These are phyloP conservation scores for Coptodon bakossiorum DNA, from an alignment of 2,113 vertebrate genomes.

Conservation along the genomic window DNA sequence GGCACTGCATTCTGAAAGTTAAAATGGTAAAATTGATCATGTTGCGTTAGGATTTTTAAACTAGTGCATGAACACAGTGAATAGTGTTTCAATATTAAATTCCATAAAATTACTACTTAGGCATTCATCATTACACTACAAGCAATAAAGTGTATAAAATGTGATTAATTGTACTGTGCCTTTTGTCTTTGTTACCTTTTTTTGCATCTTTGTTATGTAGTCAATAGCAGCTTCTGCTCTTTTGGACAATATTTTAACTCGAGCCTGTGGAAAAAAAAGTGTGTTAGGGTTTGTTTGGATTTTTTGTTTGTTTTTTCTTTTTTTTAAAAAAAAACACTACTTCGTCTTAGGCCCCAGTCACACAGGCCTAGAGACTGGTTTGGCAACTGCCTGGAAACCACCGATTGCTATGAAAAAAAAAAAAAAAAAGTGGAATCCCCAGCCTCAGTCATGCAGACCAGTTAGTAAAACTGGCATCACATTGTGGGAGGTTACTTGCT, in stretches of 20 bases:
- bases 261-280: conserved; percentile 18
- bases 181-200: conserved; percentile 29
- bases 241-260: conserved; percentile 29
- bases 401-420: not conserved
- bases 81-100: not conserved
- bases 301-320: not conserved
- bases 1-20: not conserved
- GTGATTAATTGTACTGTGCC: not conserved
- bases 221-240: conserved; percentile 47
- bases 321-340: not conserved
- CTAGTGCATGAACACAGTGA: not conserved
- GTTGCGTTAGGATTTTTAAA: not conserved
- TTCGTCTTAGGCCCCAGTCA: not conserved
- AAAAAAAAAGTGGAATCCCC: not conserved
- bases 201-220: not conserved
- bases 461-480: not conserved
- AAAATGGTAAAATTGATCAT: not conserved
- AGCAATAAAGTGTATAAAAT: not conserved
- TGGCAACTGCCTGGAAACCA: not conserved
- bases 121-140: not conserved
- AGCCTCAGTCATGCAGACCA: not conserved
- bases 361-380: not conserved
- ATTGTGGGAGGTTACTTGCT: not conserved
- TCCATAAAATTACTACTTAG: not conserved
- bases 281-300: not conserved